These are phyloP conservation scores for Dasysyrphus tricinctus DNA, from an alignment of 2,888 invertebrate genomes.

Conservation along the genomic window DNA sequence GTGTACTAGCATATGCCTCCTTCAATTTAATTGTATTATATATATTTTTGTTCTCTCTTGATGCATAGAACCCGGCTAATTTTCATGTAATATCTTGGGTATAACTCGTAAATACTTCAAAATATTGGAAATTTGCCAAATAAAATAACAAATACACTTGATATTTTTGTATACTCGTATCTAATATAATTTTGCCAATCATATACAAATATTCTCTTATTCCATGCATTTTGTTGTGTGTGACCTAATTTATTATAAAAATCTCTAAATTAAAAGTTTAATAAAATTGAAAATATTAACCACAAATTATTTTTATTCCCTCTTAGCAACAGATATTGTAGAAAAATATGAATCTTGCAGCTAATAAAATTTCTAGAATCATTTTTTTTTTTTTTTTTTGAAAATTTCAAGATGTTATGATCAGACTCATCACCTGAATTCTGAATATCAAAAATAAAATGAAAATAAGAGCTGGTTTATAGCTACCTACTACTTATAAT, in stretches of 20 bases:
- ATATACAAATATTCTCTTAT: constrained; percentile 52
- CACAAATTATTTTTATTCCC: background rate
- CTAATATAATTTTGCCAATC: constrained; percentile 41
- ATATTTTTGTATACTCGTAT: constrained; percentile 39
- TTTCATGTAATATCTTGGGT: constrained; percentile 25
- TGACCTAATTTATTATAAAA: constrained; percentile 64
- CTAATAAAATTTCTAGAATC: background rate
- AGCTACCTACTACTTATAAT: background rate
- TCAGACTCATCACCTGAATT: constrained; percentile 46
- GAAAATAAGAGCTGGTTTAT: constrained; percentile 37
- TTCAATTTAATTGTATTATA: constrained; percentile 31
- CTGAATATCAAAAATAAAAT: constrained; percentile 30
- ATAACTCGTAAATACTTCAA: constrained; percentile 12
- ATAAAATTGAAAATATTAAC: constrained; percentile 13
- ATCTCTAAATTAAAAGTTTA: constrained; percentile 24
- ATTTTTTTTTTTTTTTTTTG: background rate
- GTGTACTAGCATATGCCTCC: constrained; percentile 12
- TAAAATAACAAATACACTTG: constrained; percentile 12
- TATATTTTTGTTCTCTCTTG: background rate
- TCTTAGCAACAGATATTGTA: background rate
- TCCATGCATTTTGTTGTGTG: constrained; percentile 65
- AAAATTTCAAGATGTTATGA: constrained; percentile 11
- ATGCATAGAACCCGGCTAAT: background rate
- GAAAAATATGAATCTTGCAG: background rate
- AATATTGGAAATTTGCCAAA: constrained; percentile 60